phyloP scores from a whole-genome alignment of 2,888 invertebrate species.

The Priocnemis perturbator region DNA sequence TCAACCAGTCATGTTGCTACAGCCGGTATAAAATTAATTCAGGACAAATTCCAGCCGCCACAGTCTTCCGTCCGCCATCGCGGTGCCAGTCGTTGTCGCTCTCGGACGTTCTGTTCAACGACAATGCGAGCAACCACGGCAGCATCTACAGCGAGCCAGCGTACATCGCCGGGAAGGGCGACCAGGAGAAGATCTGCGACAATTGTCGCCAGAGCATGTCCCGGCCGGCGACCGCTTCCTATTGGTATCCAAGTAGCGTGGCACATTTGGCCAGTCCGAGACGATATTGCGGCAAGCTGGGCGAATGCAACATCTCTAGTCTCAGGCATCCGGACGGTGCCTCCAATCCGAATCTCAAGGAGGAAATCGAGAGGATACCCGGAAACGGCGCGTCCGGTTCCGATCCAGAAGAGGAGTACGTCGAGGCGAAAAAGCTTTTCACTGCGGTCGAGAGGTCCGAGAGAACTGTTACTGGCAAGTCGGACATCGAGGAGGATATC shows the following conservation, averaged over 20 bases:
- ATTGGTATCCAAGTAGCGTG: slow-evolving; percentile 78
- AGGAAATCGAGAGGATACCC: slow-evolving; percentile 80
- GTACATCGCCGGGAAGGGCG: slow-evolving; percentile 77
- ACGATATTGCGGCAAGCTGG: slow-evolving; percentile 80
- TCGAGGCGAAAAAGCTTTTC: slow-evolving; percentile 74
- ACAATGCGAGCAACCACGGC: slow-evolving; percentile 83
- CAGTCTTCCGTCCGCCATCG: slow-evolving; percentile 76
- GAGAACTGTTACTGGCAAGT: slow-evolving; percentile 73
- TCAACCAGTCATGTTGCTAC: slow-evolving; percentile 20
- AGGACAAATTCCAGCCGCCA: slow-evolving; percentile 69
- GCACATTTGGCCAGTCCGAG: slow-evolving; percentile 79
- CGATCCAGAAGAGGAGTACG: slow-evolving; percentile 77
- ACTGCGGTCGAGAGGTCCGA: slow-evolving; percentile 67
- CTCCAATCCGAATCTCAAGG: slow-evolving; percentile 92
- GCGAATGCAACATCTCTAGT: slow-evolving; percentile 80
- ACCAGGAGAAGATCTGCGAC: slow-evolving; percentile 85
- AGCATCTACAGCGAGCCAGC: slow-evolving; percentile 93
- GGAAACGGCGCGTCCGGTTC: slow-evolving; percentile 81
- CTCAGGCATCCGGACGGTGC: slow-evolving; percentile 94
- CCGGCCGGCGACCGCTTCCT: slow-evolving; percentile 82
- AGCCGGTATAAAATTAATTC: slow-evolving; percentile 54
- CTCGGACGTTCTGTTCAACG: slow-evolving; percentile 82
- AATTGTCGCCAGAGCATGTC: slow-evolving; percentile 85
- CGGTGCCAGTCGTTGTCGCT: slow-evolving; percentile 84
- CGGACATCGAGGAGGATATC: slow-evolving; percentile 72